Evolutionary conservation across 2,888 invertebrate genomes (phyloP).

Genomic region (Drosophila colorata): DNA sequence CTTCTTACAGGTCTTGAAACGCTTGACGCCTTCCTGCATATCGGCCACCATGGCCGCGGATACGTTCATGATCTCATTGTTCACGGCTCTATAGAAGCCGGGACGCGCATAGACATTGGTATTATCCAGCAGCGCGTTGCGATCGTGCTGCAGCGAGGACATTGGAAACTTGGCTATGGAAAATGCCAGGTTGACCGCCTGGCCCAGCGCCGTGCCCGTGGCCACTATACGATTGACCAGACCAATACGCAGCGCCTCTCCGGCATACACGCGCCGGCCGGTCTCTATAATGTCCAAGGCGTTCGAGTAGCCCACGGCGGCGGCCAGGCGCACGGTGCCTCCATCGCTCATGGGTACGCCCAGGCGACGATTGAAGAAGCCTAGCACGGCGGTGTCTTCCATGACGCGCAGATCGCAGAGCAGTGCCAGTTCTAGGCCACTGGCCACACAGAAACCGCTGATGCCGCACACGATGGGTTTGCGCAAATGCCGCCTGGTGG

Average conservation of each 20-base stretch:
- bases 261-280: constrained; percentile 91
- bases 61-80: constrained; percentile 88
- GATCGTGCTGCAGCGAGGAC: constrained; percentile 82
- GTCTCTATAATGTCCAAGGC: constrained; percentile 95
- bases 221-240: constrained; percentile 92
- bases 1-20: constrained; percentile 88
- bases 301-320: constrained; percentile 92
- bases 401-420: constrained; percentile 96
- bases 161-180: constrained; percentile 94
- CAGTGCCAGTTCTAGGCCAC: constrained; percentile 95
- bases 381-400: constrained; percentile 92
- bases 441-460: constrained; percentile 95
- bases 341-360: constrained; percentile 94
- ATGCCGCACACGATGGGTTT: constrained; percentile 96
- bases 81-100: constrained; percentile 87
- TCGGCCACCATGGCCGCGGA: constrained; percentile 88
- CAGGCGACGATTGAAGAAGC: constrained; percentile 94
- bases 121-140: constrained; percentile 86
- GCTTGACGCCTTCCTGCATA: constrained; percentile 88
- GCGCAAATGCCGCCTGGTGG: constrained; percentile 89
- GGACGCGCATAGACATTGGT: constrained; percentile 88
- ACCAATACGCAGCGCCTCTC: constrained; percentile 93
- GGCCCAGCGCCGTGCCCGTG: constrained; percentile 94
- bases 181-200: constrained; percentile 90
- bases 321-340: constrained; percentile 93